A percentile compares a stretch with the other conserved stretches of the same genome.
phyloP scores from a whole-genome alignment of 2,888 invertebrate genomes.

The Ypsolopha scabrella region DNA sequence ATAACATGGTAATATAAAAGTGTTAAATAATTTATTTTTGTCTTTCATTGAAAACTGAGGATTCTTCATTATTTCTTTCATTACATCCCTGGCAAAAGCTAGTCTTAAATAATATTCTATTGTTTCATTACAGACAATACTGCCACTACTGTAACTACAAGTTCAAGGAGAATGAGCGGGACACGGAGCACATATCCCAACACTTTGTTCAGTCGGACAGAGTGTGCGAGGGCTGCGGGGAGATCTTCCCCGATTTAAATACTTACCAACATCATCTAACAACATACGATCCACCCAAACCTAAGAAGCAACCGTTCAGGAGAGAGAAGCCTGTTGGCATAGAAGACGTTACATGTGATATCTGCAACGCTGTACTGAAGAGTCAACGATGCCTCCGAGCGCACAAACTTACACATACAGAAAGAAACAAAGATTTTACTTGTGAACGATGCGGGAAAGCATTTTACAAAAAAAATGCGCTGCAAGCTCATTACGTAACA shows the following conservation, averaged over 20 bases:
- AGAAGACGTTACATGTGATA: slow-evolving; percentile 8
- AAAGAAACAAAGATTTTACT: slow-evolving; percentile 15
- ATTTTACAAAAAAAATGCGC: slow-evolving; percentile 6
- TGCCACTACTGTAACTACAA: neutral
- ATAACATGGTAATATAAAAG: too few relatives aligned
- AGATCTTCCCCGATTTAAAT: neutral
- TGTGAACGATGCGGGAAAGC: slow-evolving; percentile 11
- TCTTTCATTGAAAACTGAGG: too few relatives aligned
- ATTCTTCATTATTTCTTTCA: too few relatives aligned
- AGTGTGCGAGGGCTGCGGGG: neutral
- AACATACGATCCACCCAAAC: slow-evolving; percentile 6
- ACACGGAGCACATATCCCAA: neutral
- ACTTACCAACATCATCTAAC: neutral
- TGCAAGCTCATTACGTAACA: neutral
- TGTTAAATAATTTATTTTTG: too few relatives aligned
- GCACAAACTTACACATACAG: slow-evolving; percentile 61
- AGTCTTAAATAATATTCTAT: too few relatives aligned
- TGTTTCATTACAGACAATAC: neutral
- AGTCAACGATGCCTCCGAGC: slow-evolving; percentile 10
- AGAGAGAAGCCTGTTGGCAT: neutral
- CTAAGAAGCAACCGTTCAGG: slow-evolving; percentile 2
- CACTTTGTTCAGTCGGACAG: neutral
- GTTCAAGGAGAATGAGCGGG: neutral
- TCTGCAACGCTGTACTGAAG: slow-evolving; percentile 4
- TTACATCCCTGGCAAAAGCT: too few relatives aligned